Conservation (phyloP, 1,140 invertebrate genomes). For the Cydia splendana region DNA sequence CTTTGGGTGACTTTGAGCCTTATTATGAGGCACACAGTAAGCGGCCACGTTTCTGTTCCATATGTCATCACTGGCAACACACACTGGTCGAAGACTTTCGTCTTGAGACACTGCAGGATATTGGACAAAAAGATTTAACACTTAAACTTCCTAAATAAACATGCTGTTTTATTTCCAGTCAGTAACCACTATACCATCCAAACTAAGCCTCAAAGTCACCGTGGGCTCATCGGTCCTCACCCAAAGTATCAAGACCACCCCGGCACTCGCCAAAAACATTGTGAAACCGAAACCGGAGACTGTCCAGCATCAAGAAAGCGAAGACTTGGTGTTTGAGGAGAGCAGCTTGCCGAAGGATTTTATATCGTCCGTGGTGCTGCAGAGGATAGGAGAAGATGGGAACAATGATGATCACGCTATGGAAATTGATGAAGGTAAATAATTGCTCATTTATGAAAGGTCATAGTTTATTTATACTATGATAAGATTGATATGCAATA, state of each 20-base stretch:
- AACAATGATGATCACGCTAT: constrained; percentile 56
- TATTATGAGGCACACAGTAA: no score
- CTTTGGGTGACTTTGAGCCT: no score
- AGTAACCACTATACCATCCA: constrained; percentile 39
- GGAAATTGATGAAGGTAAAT: constrained; percentile 69
- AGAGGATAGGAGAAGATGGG: constrained; percentile 48
- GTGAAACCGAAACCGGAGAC: constrained; percentile 25
- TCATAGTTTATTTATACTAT: no score
- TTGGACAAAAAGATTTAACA: no score
- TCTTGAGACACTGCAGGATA: no score
- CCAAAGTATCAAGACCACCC: constrained; percentile 46
- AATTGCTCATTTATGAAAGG: no score
- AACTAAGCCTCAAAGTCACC: constrained; percentile 53
- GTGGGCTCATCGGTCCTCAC: constrained; percentile 54
- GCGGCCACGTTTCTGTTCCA: no score
- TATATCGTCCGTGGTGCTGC: constrained; percentile 43
- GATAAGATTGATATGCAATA: no score
- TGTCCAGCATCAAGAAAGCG: constrained; percentile 3
- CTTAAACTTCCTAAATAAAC: no score
- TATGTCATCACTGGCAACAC: no score
- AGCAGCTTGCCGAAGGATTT: constrained; percentile 51
- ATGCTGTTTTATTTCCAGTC: background rate
- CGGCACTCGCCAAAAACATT: constrained; percentile 23
- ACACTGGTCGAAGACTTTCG: no score
- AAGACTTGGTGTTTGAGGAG: constrained; percentile 46